Evolutionary conservation across 2,113 vertebrate genomes (phyloP).

Genomic region (Gymnorhina tibicen): DNA sequence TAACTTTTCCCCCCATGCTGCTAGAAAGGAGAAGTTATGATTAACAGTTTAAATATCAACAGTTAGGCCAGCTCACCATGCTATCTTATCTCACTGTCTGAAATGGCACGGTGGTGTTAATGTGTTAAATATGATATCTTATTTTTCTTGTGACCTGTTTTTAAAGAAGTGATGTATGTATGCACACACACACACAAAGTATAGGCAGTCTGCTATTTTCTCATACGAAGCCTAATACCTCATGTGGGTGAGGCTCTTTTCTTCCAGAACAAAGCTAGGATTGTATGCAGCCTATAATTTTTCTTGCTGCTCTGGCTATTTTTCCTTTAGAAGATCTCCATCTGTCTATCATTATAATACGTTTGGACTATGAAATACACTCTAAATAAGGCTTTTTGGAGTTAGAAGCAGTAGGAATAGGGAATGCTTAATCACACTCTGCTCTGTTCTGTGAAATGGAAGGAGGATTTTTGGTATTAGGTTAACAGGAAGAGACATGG

Average conservation of each 20-base stretch:
- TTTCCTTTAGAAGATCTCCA: not conserved
- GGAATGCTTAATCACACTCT: not conserved
- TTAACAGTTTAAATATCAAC: constrained; percentile 40
- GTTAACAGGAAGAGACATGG: not conserved
- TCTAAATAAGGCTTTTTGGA: not conserved
- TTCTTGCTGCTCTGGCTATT: not conserved
- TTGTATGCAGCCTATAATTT: not conserved
- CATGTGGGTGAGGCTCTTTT: not conserved
- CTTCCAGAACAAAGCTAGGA: not conserved
- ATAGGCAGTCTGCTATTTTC: not conserved
- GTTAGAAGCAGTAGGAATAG: not conserved
- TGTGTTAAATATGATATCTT: constrained; percentile 42
- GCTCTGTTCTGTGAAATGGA: not conserved
- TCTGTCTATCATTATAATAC: not conserved
- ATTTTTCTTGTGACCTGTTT: constrained; percentile 3
- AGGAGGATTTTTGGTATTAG: not conserved
- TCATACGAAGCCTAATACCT: not conserved
- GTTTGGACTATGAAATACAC: not conserved
- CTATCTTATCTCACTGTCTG: constrained; percentile 45
- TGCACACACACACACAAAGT: not conserved
- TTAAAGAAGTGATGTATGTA: not conserved
- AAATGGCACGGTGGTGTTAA: constrained; percentile 46
- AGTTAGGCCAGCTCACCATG: not conserved
- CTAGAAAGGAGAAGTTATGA: constrained; percentile 26
- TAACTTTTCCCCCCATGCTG: not conserved